Percentiles rank a stretch among this genome's conserved stretches.
phyloP scores from a whole-genome alignment of 2,888 invertebrate genomes.

The Creontiades dilutus region DNA sequence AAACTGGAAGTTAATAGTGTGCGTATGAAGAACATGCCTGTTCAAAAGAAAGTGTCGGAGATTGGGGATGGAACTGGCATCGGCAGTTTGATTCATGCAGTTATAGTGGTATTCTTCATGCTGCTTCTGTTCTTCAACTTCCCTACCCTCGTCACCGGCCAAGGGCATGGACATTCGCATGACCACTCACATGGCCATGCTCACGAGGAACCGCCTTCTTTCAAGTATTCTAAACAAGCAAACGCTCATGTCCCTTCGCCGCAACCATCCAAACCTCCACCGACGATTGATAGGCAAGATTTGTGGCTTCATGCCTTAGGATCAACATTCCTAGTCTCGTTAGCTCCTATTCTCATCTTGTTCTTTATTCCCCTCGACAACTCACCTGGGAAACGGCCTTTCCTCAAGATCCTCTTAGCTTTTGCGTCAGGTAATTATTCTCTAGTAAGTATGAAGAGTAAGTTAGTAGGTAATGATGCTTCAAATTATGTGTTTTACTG shows the following conservation, averaged over 20 bases:
- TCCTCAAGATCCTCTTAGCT: conserved; percentile 93
- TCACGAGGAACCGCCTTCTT: conserved; percentile 85
- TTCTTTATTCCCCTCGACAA: conserved; percentile 96
- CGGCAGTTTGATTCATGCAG: not conserved
- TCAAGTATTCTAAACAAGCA: conserved; percentile 90
- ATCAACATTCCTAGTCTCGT: conserved; percentile 95
- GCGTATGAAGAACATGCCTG: not conserved
- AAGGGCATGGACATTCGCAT: conserved; percentile 76
- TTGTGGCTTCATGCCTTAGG: conserved; percentile 91
- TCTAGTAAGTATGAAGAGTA: not conserved
- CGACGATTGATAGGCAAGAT: conserved; percentile 65
- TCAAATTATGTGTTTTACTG: too few relatives aligned
- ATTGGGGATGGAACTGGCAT: not conserved
- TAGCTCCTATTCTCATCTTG: conserved; percentile 95
- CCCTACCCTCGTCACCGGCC: conserved; percentile 76
- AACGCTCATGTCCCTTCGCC: conserved; percentile 78
- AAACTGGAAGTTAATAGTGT: not conserved
- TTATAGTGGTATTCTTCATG: conserved; percentile 50
- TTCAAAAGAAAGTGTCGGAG: not conserved
- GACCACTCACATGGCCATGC: conserved; percentile 77
- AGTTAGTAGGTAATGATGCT: too few relatives aligned
- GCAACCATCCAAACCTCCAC: conserved; percentile 50
- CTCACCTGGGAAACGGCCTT: conserved; percentile 88
- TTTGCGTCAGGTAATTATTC: conserved; percentile 85
- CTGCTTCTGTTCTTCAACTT: conserved; percentile 66